A percentile compares a stretch with the other conserved stretches of the same genome.
Evolutionary conservation across 2,797 vertebrate species (phyloP).

Genomic region (Taenioides sp.): DNA sequence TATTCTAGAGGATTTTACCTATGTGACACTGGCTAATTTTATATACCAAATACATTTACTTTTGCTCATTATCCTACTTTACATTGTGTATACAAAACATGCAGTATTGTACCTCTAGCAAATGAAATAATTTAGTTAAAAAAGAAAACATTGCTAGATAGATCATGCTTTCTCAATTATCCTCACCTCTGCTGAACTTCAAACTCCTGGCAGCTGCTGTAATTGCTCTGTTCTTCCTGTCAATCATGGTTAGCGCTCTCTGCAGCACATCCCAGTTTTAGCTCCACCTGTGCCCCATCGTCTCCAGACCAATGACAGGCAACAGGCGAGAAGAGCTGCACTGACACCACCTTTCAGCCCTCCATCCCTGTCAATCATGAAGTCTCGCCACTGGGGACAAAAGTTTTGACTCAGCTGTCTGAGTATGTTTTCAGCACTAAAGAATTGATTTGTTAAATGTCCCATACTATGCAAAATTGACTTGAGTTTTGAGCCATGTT

Average conservation of each 20-base stretch:
- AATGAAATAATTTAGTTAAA: conserved; percentile 25
- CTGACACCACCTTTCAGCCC: conserved; percentile 66
- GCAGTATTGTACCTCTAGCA: conserved; percentile 23
- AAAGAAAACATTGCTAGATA: conserved; percentile 38
- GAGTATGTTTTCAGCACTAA: conserved; percentile 49
- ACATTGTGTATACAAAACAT: neutral
- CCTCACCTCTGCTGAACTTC: conserved; percentile 63
- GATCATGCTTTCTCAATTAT: conserved; percentile 55
- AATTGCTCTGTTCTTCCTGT: conserved; percentile 88
- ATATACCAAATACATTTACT: too few species aligned
- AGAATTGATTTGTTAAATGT: conserved; percentile 19
- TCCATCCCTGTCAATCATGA: conserved; percentile 63
- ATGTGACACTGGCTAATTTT: too few species aligned
- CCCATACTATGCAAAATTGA: too few species aligned
- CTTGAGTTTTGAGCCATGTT: too few species aligned
- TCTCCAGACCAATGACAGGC: conserved; percentile 64
- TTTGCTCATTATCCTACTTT: neutral
- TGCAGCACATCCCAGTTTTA: conserved; percentile 57
- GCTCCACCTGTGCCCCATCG: conserved; percentile 63
- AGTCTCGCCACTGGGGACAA: conserved; percentile 55
- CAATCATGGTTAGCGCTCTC: conserved; percentile 75
- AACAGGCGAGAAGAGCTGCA: conserved; percentile 71
- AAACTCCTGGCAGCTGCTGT: conserved; percentile 72
- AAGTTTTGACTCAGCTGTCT: conserved; percentile 46
- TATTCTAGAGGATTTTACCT: too few species aligned